Base-by-base conservation (phyloP, 1,140 invertebrate genomes). In the Papilio polyxenes region DNA sequence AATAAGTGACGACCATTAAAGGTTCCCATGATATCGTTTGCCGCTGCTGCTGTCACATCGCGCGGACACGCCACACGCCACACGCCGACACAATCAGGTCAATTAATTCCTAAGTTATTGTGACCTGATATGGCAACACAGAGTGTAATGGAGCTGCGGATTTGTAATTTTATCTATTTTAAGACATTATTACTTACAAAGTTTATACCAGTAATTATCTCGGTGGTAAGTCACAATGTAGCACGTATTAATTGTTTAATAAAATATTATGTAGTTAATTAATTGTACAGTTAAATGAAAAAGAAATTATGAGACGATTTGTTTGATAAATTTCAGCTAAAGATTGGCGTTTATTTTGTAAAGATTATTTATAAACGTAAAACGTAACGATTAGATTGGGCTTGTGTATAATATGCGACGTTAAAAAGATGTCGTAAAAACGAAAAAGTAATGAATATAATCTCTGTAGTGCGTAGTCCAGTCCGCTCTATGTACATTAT, bases 91-190 rank as follows among this genome's bases (percentile, higher is more conserved):
- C 65, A 72, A 37, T 72, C 13, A 72, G 65, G 65, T 5, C 65
- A 72, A 69, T 72, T 72, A 72, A 37, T 72, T 37, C 8, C 65
- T 37, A 72, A 72, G 31, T 72, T 72, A 72, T 72, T 72, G 65
- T 72, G 65, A 72, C 65, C 31, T 72, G 31, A 72, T 72, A 20
- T 56, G 53, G 15, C 8, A 23, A 65, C 20, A 31, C 62, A 65
- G 10, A 23, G 62, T 20, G 62, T 31, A 65, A 65, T 65, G 23
- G 62, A 72, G 65, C 65, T 8, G 65, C 11, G 23, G 20, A 65
- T 23, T 37, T 72, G 13, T 72, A 7, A 15, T 31, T 72, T 72
- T 37, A 72, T 37, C 11, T 5, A 6, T 72, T 72, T 8, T 13
- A 59, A 59, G n/a, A 59, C 56, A 59, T 59, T 59, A 59, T 13